Evolutionary conservation across 2,888 invertebrate genomes (phyloP), one percentile per base, ranked within the genome.

Genomic region (Apomyelois bistriatella): DNA sequence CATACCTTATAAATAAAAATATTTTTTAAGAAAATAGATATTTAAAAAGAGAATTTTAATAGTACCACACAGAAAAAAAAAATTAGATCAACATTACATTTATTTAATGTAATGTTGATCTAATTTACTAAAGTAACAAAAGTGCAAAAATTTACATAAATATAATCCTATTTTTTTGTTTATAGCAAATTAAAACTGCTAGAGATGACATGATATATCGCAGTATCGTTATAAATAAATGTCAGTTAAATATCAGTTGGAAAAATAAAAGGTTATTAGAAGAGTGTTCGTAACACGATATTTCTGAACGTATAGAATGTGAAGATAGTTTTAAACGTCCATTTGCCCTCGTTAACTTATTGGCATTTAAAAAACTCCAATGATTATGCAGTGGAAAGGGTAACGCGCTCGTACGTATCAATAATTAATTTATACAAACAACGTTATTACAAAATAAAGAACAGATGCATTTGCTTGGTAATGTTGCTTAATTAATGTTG

Each of bases 391-490:
- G 30, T 43, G 13, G 30, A 13, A 30, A 43, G 30, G 30, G 30
- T 30, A 12, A 17, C 16, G n/a, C 12, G 42, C 22, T 28, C 22
- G n/a, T n/a, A 22, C n/a, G 22, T 22, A 41, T 17, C 17, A 41
- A 41, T 41, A 17, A 41, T 28, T 30, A 13, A 30, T 43, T 43
- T 43, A 30, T 30, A 43, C 30, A 43, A n/a, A 41, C 41, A 41
- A n/a, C 3, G 13, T 43, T 12, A 30, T 28, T 43, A 13, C 10
- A 8, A 43, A 30, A 8, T 41, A 48, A 50, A 47, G n/a, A 46
- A 1, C 8, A 16, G 16, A 10, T 16, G 16, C 16, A 48, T 32
- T 7, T 32, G 32, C 10, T 32, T 32, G 2, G 22, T 22, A 22
- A 22, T 22, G 22, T 22, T 22, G 22, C 22, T 22, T 22, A 22